Evolutionary conservation across 2,113 vertebrate species (phyloP).

Genomic region (Anolis carolinensis): DNA sequence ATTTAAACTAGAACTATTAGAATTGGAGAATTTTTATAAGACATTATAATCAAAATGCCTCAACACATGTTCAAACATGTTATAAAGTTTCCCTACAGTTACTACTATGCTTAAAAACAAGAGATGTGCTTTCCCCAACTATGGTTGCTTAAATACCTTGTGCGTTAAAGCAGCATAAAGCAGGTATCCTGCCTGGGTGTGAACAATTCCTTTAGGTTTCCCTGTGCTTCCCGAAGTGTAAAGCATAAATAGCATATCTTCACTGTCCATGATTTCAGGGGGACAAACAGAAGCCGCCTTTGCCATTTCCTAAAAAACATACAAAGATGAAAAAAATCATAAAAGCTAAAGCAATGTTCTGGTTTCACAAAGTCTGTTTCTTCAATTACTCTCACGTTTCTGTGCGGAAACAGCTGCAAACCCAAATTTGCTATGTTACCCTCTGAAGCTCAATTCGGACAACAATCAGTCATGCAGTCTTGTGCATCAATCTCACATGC

Average conservation of each 20-base stretch:
- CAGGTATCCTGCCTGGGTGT: conserved; percentile 92
- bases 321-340: background rate
- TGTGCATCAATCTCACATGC: background rate
- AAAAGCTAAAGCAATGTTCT: background rate
- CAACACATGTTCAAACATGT: too few relatives aligned
- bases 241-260: conserved; percentile 88
- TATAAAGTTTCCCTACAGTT: background rate
- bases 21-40: background rate
- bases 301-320: conserved; percentile 81
- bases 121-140: background rate
- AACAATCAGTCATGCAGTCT: background rate
- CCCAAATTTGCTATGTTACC: background rate
- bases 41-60: background rate
- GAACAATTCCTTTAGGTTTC: conserved; percentile 88
- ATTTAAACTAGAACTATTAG: background rate
- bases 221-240: conserved; percentile 93
- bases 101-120: background rate
- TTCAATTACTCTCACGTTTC: background rate
- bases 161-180: conserved; percentile 86
- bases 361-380: background rate
- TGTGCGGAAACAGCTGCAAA: background rate
- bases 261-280: conserved; percentile 87
- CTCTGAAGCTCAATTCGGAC: background rate
- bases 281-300: conserved; percentile 75
- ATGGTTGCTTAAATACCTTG: conserved; percentile 77